Evolutionary conservation across 2,113 vertebrate species (phyloP).

Genomic region (Ginglymostoma cirratum): DNA sequence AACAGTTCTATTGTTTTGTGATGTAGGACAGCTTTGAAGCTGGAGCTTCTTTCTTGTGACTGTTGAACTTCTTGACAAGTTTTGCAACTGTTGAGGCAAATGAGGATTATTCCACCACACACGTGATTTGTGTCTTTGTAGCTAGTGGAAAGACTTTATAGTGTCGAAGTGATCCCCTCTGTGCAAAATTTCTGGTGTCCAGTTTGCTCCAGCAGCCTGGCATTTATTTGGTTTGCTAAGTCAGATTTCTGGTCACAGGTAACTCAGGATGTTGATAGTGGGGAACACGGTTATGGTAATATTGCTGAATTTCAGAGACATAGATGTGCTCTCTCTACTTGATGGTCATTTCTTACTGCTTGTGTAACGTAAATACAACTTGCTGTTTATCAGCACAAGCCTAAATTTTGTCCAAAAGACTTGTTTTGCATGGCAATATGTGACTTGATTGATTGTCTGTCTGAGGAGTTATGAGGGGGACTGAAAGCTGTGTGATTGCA

Average conservation of each 20-base stretch:
- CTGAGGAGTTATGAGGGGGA: neutral
- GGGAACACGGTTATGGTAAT: neutral
- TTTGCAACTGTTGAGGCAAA: neutral
- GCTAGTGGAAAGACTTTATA: neutral
- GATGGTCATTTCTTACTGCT: neutral
- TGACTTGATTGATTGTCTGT: neutral
- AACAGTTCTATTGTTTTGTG: too few species aligned
- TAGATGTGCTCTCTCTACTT: neutral
- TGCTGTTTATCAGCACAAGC: too few species aligned
- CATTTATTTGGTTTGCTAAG: neutral
- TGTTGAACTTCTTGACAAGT: neutral
- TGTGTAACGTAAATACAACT: neutral
- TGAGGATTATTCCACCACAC: neutral
- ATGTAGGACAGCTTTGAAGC: neutral
- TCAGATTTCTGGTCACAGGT: neutral
- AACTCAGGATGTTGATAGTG: neutral
- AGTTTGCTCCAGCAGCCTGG: neutral
- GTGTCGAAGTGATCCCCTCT: neutral
- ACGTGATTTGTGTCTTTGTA: neutral
- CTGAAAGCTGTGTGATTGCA: neutral
- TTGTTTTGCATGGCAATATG: neutral
- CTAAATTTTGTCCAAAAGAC: neutral
- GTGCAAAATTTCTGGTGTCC: neutral
- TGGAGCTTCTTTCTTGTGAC: neutral
- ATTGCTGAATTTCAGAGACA: neutral